phyloP scores from a whole-genome alignment of 2,888 invertebrate species.

The Platycheirus rosarum region DNA sequence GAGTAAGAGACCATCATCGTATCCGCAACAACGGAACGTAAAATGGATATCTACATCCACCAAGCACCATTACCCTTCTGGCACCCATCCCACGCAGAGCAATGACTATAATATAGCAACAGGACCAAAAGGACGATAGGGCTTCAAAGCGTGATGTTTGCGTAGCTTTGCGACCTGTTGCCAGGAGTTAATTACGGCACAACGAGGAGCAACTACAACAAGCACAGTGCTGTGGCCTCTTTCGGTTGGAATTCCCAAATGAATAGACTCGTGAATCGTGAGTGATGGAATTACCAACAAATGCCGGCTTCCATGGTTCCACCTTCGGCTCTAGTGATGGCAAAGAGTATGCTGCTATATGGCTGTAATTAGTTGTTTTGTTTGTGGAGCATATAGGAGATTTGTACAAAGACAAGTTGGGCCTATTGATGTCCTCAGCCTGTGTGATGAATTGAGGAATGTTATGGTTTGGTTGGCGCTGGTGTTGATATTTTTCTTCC shows the following conservation, averaged over 20 bases:
- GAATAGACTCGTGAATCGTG: conserved; percentile 48
- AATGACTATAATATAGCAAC: conserved; percentile 50
- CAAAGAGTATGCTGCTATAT: conserved; percentile 18
- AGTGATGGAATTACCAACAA: conserved; percentile 44
- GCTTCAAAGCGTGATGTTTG: conserved; percentile 39
- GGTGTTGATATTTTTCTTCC: neutral
- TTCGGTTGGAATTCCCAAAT: conserved; percentile 51
- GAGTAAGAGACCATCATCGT: conserved; percentile 46
- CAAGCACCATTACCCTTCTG: neutral
- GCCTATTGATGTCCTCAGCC: conserved; percentile 42
- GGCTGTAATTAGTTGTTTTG: conserved; percentile 59
- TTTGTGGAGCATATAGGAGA: conserved; percentile 21
- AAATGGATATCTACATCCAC: conserved; percentile 25
- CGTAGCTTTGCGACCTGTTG: conserved; percentile 60
- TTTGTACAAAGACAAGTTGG: conserved; percentile 49
- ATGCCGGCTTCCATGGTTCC: conserved; percentile 30
- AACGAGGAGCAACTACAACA: conserved; percentile 30
- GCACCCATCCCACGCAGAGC: conserved; percentile 8
- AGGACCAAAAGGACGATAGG: conserved; percentile 45
- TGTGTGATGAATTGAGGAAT: conserved; percentile 23
- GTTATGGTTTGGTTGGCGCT: neutral
- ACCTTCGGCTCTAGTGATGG: conserved; percentile 26
- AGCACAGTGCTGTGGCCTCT: conserved; percentile 15
- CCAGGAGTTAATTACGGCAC: conserved; percentile 56
- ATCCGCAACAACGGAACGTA: conserved; percentile 34